Conservation (phyloP, 1,140 invertebrate species). For the Grapholita molesta region DNA sequence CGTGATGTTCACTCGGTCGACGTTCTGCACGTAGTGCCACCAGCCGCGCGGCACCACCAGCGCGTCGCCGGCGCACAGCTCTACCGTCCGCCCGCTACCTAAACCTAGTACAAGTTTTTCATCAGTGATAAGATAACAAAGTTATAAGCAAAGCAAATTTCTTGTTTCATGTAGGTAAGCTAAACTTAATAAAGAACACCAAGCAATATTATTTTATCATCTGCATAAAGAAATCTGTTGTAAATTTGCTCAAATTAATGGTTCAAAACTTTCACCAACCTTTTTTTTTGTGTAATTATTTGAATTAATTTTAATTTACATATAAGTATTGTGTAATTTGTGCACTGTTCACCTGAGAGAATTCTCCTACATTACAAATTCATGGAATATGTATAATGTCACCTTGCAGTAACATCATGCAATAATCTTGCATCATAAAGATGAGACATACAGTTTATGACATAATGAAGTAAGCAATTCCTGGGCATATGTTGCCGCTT, state of each 20-base stretch:
- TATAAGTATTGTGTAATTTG: too few species aligned
- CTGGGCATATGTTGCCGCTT: background rate
- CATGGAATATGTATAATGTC: background rate
- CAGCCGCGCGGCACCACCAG: constrained; percentile 93
- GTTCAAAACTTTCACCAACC: too few species aligned
- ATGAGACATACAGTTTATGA: background rate
- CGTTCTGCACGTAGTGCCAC: constrained; percentile 98
- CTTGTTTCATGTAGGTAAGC: too few species aligned
- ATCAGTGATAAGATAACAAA: too few species aligned
- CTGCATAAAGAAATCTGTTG: too few species aligned
- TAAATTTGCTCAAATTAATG: too few species aligned
- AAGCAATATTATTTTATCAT: too few species aligned
- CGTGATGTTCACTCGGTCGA: constrained; percentile 85
- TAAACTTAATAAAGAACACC: too few species aligned
- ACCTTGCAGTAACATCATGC: background rate
- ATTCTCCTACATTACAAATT: background rate
- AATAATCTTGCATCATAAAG: background rate
- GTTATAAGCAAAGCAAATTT: too few species aligned
- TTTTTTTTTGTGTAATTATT: too few species aligned
- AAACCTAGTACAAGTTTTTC: constrained; percentile 68
- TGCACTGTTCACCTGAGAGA: background rate
- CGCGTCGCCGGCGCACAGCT: constrained; percentile 90
- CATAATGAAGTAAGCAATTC: background rate
- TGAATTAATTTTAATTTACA: background rate
- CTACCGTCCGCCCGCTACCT: constrained; percentile 70